These are phyloP conservation scores for Fistularia commersonii DNA, from an alignment of 2,797 vertebrate genomes.

Conservation along the genomic window DNA sequence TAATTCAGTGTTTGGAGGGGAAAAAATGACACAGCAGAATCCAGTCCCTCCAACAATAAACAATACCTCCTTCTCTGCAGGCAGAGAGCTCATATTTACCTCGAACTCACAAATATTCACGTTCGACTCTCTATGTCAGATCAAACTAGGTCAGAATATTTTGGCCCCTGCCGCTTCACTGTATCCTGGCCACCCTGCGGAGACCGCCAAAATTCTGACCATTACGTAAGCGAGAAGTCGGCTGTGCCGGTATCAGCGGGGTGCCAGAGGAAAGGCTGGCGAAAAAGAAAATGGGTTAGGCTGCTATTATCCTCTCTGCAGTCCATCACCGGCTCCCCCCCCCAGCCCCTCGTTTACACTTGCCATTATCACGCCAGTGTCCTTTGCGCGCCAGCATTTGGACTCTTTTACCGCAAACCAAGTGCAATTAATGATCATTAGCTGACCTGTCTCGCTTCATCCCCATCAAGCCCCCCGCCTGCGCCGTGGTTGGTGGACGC, in stretches of 20 bases:
- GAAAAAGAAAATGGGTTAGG: constrained; percentile 75
- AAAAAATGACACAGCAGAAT: constrained; percentile 30
- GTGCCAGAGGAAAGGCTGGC: constrained; percentile 42
- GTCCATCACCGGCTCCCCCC: constrained; percentile 38
- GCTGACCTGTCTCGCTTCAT: constrained; percentile 86
- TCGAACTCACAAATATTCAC: too few relatives aligned
- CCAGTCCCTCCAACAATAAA: too few relatives aligned
- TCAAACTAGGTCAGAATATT: constrained; percentile 64
- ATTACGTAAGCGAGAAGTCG: constrained; percentile 69
- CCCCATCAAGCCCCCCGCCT: constrained; percentile 83
- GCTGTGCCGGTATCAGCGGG: constrained; percentile 53
- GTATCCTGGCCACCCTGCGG: constrained; percentile 15
- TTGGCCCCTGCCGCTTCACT: constrained; percentile 31
- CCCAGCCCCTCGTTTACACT: constrained; percentile 35
- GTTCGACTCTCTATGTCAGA: constrained; percentile 22
- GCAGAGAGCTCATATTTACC: too few relatives aligned
- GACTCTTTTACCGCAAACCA: constrained; percentile 83
- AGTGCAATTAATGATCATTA: constrained; percentile 98
- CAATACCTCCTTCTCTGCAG: too few relatives aligned
- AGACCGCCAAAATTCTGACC: constrained; percentile 63
- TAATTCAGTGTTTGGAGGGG: neutral
- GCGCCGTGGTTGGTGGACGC: constrained; percentile 28
- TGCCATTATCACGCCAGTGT: constrained; percentile 71
- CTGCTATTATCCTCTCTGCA: constrained; percentile 66
- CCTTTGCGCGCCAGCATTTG: constrained; percentile 78